Evolutionary conservation across 2,113 vertebrate species (phyloP).

Genomic region (Tragelaphus scriptus): DNA sequence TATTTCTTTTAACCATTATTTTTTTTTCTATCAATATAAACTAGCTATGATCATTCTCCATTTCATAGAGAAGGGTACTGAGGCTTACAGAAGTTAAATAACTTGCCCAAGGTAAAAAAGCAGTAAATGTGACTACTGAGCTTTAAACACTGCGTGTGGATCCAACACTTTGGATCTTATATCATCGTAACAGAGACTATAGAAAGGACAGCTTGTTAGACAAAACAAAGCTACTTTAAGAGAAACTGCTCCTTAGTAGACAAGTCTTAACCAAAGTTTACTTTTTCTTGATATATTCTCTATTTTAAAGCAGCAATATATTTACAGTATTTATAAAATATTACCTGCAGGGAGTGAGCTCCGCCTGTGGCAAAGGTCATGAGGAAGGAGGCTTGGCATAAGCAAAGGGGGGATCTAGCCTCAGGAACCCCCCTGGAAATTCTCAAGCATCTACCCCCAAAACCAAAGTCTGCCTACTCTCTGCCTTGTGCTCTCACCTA

Average conservation of each 20-base stretch:
- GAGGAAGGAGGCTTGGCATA: too few relatives aligned
- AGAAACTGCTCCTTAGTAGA: background rate
- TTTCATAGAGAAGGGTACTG: background rate
- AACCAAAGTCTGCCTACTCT: too few relatives aligned
- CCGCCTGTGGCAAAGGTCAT: too few relatives aligned
- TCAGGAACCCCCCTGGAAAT: too few relatives aligned
- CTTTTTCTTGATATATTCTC: background rate
- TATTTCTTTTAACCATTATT: background rate
- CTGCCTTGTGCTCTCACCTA: too few relatives aligned
- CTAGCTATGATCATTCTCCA: background rate
- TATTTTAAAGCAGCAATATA: background rate
- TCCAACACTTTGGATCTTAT: background rate
- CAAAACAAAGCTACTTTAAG: background rate
- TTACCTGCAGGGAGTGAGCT: background rate
- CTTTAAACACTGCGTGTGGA: background rate
- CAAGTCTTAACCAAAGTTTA: background rate
- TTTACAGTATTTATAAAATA: background rate
- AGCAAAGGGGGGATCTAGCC: too few relatives aligned
- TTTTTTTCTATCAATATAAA: background rate
- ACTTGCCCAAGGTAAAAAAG: background rate
- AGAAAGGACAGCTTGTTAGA: background rate
- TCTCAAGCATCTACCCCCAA: too few relatives aligned
- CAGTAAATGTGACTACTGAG: background rate
- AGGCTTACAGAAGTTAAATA: background rate
- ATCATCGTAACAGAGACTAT: background rate